phyloP scores from a whole-genome alignment of 2,113 vertebrate genomes.

The Corythaixoides concolor region DNA sequence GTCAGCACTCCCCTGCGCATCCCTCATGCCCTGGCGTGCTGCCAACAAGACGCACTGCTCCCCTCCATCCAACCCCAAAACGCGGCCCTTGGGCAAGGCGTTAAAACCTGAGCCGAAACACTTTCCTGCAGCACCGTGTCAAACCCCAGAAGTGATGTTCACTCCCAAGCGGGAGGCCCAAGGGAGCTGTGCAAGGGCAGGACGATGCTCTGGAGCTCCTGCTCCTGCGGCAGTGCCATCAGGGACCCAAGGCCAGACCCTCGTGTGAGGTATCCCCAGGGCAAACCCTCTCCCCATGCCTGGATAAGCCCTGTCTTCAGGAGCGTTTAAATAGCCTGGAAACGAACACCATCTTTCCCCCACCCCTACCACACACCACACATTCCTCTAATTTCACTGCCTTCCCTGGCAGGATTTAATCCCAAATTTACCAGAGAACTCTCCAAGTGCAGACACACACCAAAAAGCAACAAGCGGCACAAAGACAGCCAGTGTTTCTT shows the following conservation, averaged over 20 bases:
- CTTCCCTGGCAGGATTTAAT: neutral
- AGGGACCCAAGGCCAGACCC: neutral
- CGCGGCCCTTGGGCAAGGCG: neutral
- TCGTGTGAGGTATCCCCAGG: neutral
- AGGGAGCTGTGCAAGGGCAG: neutral
- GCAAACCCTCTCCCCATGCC: neutral
- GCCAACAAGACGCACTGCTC: neutral
- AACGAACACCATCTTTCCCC: neutral
- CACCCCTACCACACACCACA: neutral
- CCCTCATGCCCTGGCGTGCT: neutral
- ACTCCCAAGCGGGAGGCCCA: neutral
- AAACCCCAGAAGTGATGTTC: neutral
- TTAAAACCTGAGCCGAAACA: neutral
- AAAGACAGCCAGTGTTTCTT: neutral
- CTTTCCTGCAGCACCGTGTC: neutral
- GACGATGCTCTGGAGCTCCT: neutral
- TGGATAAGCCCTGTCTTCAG: neutral
- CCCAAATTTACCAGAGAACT: neutral
- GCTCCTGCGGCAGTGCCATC: neutral
- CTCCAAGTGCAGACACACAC: neutral
- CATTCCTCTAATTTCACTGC: neutral
- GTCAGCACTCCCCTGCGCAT: neutral
- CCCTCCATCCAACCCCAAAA: neutral
- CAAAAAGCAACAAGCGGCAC: neutral
- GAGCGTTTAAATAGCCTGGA: accelerated